Evolutionary conservation across 2,797 vertebrate species (phyloP).

Genomic region (Myripristis jacobus): DNA sequence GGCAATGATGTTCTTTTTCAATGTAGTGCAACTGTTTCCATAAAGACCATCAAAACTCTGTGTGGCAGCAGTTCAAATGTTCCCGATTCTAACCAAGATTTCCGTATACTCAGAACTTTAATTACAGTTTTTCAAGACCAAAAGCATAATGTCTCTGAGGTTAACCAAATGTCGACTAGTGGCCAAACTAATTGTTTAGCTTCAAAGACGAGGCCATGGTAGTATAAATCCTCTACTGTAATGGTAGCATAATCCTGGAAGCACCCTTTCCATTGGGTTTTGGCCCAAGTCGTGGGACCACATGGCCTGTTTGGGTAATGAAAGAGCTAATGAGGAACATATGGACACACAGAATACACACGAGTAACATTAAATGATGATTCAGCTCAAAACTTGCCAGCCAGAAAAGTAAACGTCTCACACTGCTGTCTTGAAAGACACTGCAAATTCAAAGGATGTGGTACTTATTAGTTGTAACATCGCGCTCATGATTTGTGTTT

Average conservation of each 20-base stretch:
- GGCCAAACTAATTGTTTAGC: slow-evolving; percentile 52
- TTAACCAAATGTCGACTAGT: slow-evolving; percentile 54
- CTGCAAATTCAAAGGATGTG: slow-evolving; percentile 21
- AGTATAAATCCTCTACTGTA: slow-evolving; percentile 59
- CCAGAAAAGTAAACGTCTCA: slow-evolving; percentile 15
- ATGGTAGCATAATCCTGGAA: slow-evolving; percentile 51
- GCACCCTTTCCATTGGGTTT: slow-evolving; percentile 57
- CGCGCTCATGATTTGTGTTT: slow-evolving; percentile 26
- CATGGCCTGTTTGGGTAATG: slow-evolving; percentile 62
- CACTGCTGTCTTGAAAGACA: slow-evolving; percentile 3
- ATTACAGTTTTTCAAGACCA: slow-evolving; percentile 45
- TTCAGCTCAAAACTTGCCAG: slow-evolving; percentile 47
- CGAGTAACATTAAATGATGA: slow-evolving; percentile 44
- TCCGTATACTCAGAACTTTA: slow-evolving; percentile 46
- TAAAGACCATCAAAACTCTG: slow-evolving; percentile 18
- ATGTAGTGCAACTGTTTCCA: slow-evolving; percentile 32
- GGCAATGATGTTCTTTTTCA: slow-evolving; percentile 10
- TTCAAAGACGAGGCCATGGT: slow-evolving; percentile 62
- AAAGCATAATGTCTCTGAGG: slow-evolving; percentile 48
- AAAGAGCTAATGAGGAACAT: slow-evolving; percentile 69
- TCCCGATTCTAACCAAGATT: slow-evolving; percentile 37
- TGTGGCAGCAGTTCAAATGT: slow-evolving; percentile 20
- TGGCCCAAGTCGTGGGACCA: slow-evolving; percentile 59
- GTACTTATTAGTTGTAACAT: slow-evolving; percentile 4
- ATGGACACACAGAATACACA: slow-evolving; percentile 59